phyloP scores from a whole-genome alignment of 23 tunicate genomes.

The Botrylloides violaceus region DNA sequence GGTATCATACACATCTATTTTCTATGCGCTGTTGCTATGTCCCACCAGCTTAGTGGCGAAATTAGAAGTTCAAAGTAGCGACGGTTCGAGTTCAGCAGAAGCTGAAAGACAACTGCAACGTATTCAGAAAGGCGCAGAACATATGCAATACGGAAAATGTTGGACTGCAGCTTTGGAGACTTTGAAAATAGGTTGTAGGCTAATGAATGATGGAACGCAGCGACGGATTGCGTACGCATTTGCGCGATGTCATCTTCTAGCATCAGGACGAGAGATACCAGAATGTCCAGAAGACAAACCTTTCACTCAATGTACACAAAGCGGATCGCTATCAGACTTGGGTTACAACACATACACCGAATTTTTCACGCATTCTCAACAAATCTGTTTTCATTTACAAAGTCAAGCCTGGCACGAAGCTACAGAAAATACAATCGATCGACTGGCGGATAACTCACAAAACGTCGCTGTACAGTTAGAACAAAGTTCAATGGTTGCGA shows the following conservation, averaged over 20 bases:
- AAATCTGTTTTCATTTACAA: slow-evolving; percentile 89
- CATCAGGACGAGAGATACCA: slow-evolving; percentile 73
- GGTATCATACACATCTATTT: too few species aligned
- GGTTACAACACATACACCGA: slow-evolving; percentile 83
- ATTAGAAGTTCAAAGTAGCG: neutral
- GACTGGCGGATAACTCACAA: slow-evolving; percentile 73
- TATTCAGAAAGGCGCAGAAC: slow-evolving; percentile 51
- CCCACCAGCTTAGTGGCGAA: too few species aligned
- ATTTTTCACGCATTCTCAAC: slow-evolving; percentile 83
- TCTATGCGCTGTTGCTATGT: too few species aligned
- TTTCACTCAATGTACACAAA: slow-evolving; percentile 63
- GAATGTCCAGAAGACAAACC: slow-evolving; percentile 43
- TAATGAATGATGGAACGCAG: slow-evolving; percentile 68
- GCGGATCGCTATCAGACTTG: slow-evolving; percentile 34
- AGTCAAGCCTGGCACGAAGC: slow-evolving; percentile 94
- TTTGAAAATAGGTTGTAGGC: slow-evolving; percentile 51
- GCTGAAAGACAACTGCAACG: slow-evolving; percentile 50
- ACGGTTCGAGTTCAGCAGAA: slow-evolving; percentile 22
- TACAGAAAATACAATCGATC: slow-evolving; percentile 71
- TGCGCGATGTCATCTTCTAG: slow-evolving; percentile 80
- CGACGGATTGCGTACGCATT: slow-evolving; percentile 87
- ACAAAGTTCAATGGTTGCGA: slow-evolving; percentile 48
- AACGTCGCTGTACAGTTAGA: slow-evolving; percentile 52
- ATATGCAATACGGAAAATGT: slow-evolving; percentile 83
- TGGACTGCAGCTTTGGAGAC: slow-evolving; percentile 70